phyloP scores from a whole-genome alignment of 2,113 vertebrate species.

The Oreamnos americanus region DNA sequence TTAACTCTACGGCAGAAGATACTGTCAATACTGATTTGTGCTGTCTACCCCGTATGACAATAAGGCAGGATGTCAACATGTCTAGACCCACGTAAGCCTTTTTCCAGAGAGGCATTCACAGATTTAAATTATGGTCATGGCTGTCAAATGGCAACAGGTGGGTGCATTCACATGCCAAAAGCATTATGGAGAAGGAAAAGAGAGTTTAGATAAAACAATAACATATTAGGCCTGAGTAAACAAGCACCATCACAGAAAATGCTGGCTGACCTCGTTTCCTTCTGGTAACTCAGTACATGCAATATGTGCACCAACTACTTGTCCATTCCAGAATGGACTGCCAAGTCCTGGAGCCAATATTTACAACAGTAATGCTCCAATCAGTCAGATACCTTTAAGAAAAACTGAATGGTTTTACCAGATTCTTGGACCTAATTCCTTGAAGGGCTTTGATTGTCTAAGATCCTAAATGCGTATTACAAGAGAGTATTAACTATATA shows the following conservation, averaged over 20 bases:
- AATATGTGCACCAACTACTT: not conserved
- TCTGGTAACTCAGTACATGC: slow-evolving; percentile 17
- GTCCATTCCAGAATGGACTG: not conserved
- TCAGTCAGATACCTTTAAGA: not conserved
- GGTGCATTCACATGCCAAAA: slow-evolving; percentile 69
- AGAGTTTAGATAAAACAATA: slow-evolving; percentile 74
- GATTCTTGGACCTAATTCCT: slow-evolving; percentile 10
- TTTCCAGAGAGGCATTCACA: slow-evolving; percentile 67
- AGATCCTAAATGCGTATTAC: not conserved
- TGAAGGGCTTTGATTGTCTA: not conserved
- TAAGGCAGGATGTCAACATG: slow-evolving; percentile 69
- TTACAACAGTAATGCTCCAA: not conserved
- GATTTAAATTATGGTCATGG: slow-evolving; percentile 66
- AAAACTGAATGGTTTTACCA: slow-evolving; percentile 1
- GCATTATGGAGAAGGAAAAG: slow-evolving; percentile 69
- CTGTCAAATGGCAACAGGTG: slow-evolving; percentile 75
- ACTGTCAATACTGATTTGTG: slow-evolving; percentile 61
- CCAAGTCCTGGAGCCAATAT: not conserved
- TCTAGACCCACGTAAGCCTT: slow-evolving; percentile 60
- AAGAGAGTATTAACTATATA: not conserved
- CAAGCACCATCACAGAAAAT: slow-evolving; percentile 60
- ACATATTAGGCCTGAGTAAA: slow-evolving; percentile 66
- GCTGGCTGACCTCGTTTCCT: slow-evolving; percentile 72
- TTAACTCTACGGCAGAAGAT: slow-evolving; percentile 51
- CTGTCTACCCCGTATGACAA: slow-evolving; percentile 59